Evolutionary conservation across 2,113 vertebrate genomes (phyloP), one percentile per base, ranked within the genome.

Genomic region (Micronycteris hirsuta): DNA sequence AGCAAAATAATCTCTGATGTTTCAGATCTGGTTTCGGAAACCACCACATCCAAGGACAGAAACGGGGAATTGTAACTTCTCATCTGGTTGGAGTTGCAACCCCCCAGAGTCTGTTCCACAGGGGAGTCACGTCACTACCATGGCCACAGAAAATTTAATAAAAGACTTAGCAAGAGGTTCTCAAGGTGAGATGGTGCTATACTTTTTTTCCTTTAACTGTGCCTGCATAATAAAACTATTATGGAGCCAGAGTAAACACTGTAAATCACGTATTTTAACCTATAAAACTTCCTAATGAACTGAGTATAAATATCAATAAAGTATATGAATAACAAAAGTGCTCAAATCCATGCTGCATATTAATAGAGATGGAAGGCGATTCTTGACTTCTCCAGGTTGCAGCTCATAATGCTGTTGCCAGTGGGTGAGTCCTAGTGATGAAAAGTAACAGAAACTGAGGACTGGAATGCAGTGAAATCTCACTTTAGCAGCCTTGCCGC

Each of bases 1-100:
- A 97, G 86, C 86, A 96, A 96, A 98, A 97, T 95, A 70, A 94
- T 76, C 83, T 97, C 97, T 97, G 88, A 73, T 94, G 68, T 94
- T 81, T 95, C 70, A 93, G 20, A 36, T 91, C 63, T 96, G 65
- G 74, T n/a, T 94, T 93, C 54, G 26, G 33, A 88, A 96, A 89
- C 41, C 41, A 41, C 45, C 83, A 91, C 89, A 91, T 82, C 13
- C 24, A 36, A n/a, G 36, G 91, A 1, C 56, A 31, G 52, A 83
- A 70, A 93, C 88, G 13, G 52, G 19, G 13, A 58, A 52, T 73
- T 38, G 31, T 54, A 80, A 84, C 24, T 4, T 74, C 13, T 95
- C 56, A 45, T 71, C 45, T 56, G 33, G 2, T 70, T 4, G 70
- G 43, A 73, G 12, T 47, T 84, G 67, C 71, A 97, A 49, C 58